Conservation (phyloP, 2,797 vertebrate genomes). For the Liparis tanakae region DNA sequence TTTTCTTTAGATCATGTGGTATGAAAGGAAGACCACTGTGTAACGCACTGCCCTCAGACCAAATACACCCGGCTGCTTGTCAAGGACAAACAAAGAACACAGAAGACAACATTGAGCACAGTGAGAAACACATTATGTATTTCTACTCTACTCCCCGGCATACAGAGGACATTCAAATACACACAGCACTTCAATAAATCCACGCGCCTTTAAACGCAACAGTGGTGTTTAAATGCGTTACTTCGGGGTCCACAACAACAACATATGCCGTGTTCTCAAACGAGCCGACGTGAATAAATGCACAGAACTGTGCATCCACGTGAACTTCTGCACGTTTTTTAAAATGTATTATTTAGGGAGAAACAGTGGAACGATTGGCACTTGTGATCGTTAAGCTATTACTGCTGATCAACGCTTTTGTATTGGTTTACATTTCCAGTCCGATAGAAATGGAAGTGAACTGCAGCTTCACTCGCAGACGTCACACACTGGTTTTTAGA, state of each 20-base stretch:
- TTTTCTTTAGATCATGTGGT: conserved; percentile 17
- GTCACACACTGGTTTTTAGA: conserved; percentile 24
- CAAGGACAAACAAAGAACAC: conserved; percentile 67
- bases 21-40: conserved; percentile 34
- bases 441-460: not conserved
- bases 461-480: conserved; percentile 2
- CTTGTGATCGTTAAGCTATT: not conserved
- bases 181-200: conserved; percentile 24
- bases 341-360: not conserved
- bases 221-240: conserved; percentile 8
- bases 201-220: conserved; percentile 23
- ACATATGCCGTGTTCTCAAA: conserved; percentile 34
- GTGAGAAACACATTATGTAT: conserved; percentile 18
- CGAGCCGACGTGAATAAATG: conserved; percentile 12
- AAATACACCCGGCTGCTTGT: conserved; percentile 49
- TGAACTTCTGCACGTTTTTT: not conserved
- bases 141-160: conserved; percentile 7
- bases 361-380: not conserved
- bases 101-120: conserved; percentile 34
- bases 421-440: conserved; percentile 8
- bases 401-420: not conserved
- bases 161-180: conserved; percentile 17
- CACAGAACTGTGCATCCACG: not conserved
- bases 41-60: conserved; percentile 35
- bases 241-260: conserved; percentile 10